phyloP scores from a whole-genome alignment of 1,140 invertebrate species.

The Microplitis mediator region DNA sequence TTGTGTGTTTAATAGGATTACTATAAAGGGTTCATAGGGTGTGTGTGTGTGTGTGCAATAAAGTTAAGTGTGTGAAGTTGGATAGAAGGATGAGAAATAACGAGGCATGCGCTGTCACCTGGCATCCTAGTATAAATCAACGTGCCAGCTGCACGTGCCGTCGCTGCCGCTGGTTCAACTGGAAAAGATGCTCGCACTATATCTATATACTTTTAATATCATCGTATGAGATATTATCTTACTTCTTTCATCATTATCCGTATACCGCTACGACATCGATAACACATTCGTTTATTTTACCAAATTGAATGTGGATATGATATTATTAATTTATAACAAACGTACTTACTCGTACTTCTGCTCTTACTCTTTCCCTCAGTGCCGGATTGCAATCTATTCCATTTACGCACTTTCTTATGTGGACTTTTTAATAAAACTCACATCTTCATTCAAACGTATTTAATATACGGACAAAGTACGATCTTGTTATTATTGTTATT shows the following conservation, averaged over 20 bases:
- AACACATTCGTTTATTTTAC: background rate
- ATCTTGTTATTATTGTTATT: no score
- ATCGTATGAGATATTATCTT: background rate
- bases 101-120: conserved; percentile 27
- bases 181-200: conserved; percentile 16
- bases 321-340: background rate
- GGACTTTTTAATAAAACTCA: no score
- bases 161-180: conserved; percentile 16
- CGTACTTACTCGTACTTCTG: background rate
- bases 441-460: no score
- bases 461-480: no score
- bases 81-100: conserved; percentile 11
- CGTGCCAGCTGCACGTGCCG: conserved; percentile 32
- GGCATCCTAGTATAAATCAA: conserved; percentile 33
- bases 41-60: background rate
- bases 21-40: background rate
- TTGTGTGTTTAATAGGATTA: background rate
- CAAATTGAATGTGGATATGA: background rate
- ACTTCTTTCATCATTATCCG: background rate
- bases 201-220: background rate
- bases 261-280: background rate
- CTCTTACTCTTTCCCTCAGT: no score
- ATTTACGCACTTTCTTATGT: no score
- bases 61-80: background rate
- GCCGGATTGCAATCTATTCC: no score